phyloP scores from a whole-genome alignment of 2,888 invertebrate species.

The Diaperis boleti region DNA sequence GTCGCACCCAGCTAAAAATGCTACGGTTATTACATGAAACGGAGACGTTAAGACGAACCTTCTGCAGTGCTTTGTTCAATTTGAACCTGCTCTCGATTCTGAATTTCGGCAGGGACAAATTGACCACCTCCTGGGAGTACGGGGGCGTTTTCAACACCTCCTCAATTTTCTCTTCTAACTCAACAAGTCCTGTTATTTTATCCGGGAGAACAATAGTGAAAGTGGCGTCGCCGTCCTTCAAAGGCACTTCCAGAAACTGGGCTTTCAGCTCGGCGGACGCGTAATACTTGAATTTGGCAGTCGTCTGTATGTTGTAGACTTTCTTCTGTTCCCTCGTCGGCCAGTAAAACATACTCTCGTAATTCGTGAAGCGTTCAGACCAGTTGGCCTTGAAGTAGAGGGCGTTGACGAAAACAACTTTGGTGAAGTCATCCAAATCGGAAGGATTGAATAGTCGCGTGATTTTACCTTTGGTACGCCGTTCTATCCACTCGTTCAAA shows the following conservation, averaged over 20 bases:
- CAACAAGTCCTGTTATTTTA: conserved; percentile 45
- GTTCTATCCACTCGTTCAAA: conserved; percentile 53
- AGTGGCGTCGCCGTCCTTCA: conserved; percentile 48
- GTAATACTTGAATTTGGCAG: conserved; percentile 51
- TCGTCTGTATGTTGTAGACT: not conserved
- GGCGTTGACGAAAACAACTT: conserved; percentile 24
- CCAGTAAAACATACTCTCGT: not conserved
- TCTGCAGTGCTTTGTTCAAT: not conserved
- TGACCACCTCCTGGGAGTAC: not conserved
- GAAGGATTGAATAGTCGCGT: conserved; percentile 28
- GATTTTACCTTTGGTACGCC: conserved; percentile 52
- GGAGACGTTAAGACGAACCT: too few species aligned
- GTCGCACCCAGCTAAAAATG: not conserved
- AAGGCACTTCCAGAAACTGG: conserved; percentile 57
- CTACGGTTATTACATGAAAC: too few species aligned
- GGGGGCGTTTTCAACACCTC: not conserved
- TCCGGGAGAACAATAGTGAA: conserved; percentile 55
- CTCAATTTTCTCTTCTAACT: conserved; percentile 1
- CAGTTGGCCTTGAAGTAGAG: conserved; percentile 2
- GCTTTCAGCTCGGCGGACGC: conserved; percentile 53
- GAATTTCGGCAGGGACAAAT: conserved; percentile 51
- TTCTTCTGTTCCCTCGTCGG: not conserved
- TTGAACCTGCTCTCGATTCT: conserved; percentile 47
- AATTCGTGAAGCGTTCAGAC: not conserved
- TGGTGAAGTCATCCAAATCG: conserved; percentile 5